phyloP scores from a whole-genome alignment of 2,113 vertebrate genomes.

The Gallinago media region DNA sequence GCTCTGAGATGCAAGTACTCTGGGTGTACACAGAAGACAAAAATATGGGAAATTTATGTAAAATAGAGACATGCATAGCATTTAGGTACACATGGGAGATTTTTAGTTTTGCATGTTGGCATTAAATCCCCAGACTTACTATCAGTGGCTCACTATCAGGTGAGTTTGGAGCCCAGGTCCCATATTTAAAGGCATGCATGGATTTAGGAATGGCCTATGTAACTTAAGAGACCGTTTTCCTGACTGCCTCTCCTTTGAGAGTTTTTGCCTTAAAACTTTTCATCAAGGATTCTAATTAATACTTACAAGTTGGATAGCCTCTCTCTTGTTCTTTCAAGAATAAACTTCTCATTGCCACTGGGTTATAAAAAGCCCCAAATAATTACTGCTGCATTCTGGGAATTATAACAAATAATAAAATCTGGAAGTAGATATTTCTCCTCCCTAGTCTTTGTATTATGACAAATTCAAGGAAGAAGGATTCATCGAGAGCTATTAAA shows the following conservation, averaged over 20 bases:
- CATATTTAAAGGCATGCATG: neutral
- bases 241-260: neutral
- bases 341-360: neutral
- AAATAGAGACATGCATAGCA: neutral
- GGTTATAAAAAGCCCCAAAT: neutral
- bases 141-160: neutral
- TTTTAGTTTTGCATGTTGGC: neutral
- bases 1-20: neutral
- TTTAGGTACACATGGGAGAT: neutral
- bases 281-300: neutral
- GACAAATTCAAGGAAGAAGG: constrained; percentile 11
- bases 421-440: neutral
- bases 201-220: accelerated
- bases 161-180: neutral
- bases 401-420: neutral
- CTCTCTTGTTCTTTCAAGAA: neutral
- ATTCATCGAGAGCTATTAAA: neutral
- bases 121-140: neutral
- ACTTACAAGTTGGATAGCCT: neutral
- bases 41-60: neutral
- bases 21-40: neutral
- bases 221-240: neutral
- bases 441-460: neutral
- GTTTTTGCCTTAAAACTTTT: neutral
- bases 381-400: neutral